phyloP scores from a whole-genome alignment of 1,140 invertebrate genomes.

The Ruditapes philippinarum region DNA sequence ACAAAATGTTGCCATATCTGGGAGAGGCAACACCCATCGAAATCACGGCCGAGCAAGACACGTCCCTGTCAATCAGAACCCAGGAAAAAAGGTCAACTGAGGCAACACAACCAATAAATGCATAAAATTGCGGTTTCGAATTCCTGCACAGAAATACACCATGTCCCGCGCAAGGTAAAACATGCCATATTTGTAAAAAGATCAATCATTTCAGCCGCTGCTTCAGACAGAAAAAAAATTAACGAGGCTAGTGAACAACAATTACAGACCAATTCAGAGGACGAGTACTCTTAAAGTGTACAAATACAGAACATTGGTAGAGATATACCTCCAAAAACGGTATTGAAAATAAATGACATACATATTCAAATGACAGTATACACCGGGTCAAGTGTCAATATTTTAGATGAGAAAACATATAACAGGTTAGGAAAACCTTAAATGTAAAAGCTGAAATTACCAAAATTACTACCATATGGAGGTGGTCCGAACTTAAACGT shows the following conservation, averaged over 20 bases:
- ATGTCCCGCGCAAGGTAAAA: slow-evolving; percentile 44
- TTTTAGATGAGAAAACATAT: not conserved
- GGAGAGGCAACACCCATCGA: no score
- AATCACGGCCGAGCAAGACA: no score
- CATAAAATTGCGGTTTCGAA: slow-evolving; percentile 10
- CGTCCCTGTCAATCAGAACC: no score
- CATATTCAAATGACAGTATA: not conserved
- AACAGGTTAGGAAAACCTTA: not conserved
- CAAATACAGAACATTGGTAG: not conserved
- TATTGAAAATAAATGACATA: not conserved
- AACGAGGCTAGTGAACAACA: no score
- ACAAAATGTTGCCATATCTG: no score
- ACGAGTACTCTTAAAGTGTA: not conserved
- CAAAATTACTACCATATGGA: slow-evolving; percentile 46
- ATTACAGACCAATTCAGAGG: not conserved
- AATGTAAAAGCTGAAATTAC: not conserved
- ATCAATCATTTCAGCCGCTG: slow-evolving; percentile 29
- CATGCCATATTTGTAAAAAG: slow-evolving; percentile 35
- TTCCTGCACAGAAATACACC: not conserved
- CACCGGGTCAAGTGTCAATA: not conserved
- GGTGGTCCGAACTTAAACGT: not conserved
- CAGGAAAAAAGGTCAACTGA: no score
- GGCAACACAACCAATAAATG: not conserved
- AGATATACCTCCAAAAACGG: not conserved
- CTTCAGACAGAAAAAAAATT: not conserved